Conservation (phyloP, 2,888 invertebrate genomes). For the Perithous albicinctus region DNA sequence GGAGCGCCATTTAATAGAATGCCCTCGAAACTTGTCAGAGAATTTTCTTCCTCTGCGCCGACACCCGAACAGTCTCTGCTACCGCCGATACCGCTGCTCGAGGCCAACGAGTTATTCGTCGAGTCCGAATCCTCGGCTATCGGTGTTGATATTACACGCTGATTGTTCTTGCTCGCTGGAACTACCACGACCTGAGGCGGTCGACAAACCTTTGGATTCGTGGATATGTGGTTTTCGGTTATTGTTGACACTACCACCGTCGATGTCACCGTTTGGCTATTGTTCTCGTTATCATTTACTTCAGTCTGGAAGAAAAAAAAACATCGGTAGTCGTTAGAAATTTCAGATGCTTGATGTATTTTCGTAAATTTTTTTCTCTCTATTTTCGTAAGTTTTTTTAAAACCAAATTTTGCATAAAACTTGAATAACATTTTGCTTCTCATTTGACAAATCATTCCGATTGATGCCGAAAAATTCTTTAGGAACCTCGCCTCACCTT, state of each 20-base stretch:
- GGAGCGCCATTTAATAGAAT: conserved; percentile 87
- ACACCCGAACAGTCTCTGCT: conserved; percentile 85
- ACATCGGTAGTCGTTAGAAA: background rate
- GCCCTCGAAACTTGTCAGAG: conserved; percentile 88
- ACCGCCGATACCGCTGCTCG: conserved; percentile 86
- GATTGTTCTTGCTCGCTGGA: conserved; percentile 74
- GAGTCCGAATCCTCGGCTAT: conserved; percentile 85
- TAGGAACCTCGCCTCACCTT: conserved; percentile 76
- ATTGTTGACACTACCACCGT: conserved; percentile 73
- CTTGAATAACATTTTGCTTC: background rate
- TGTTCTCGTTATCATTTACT: conserved; percentile 79
- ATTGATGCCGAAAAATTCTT: background rate
- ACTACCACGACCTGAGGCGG: conserved; percentile 85
- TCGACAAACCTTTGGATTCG: conserved; percentile 77
- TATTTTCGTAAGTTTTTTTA: too few relatives aligned
- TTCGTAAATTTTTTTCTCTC: background rate
- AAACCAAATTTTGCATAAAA: too few relatives aligned
- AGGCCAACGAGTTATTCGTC: conserved; percentile 87
- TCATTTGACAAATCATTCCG: background rate
- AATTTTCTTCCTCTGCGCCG: conserved; percentile 87
- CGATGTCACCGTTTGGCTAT: conserved; percentile 76
- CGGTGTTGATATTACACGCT: conserved; percentile 78
- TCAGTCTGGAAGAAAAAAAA: conserved; percentile 75
- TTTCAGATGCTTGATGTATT: too few relatives aligned
- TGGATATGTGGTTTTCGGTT: conserved; percentile 80